Base-by-base conservation (phyloP, 2,113 vertebrate species). In the Rostratula benghalensis region DNA sequence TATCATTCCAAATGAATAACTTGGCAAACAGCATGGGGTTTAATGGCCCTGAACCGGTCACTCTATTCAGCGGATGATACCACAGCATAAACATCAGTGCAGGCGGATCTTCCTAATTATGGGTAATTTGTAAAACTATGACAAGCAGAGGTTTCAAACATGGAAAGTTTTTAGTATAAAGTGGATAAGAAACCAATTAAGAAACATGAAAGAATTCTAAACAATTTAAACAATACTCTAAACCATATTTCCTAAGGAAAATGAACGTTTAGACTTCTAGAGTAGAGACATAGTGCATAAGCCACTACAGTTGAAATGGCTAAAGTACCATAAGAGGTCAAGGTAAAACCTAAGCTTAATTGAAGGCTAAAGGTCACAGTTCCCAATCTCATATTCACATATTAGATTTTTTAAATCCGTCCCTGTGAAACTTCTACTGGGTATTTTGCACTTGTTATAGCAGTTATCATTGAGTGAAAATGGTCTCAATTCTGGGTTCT, bases 11-110 rank as follows among this genome's bases (percentile, higher is more conserved):
- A 87, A 95, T 64, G 28, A 93, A 96, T 54, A 57, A 75, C 75
- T 78, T 53, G 64, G 67, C 88, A 95, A 94, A 90, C 16, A 90
- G 61, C 80, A 57, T 19, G 89, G 41, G 53, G 68, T 71, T 85
- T 94, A 97, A 97, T 87, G 91, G 77, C 21, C 90, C 87, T 93
- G 96, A 81, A 83, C 89, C 3, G 12, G 9, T 93, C 90, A 68
- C 54, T 41, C 59, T 90, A 25, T 92, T 90, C 96, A 90, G 90
- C 50, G 80, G 87, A 87, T 84, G 68, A 39, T 43, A 91, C 31
- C 43, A 54, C 43, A 79, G 61, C 75, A 76, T 74, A 59, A 94
- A 83, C 61, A 94, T 48, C 75, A 89, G 83, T 56, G 67, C 74
- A 81, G 30, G 51, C 76, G 27, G 46, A 35, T 64, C 54, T 89